Evolutionary conservation across 37 sponge, comb jelly and placozoan species (phyloP), one percentile per base, ranked within the genome.

Genomic region (Dysidea cf. avara): DNA sequence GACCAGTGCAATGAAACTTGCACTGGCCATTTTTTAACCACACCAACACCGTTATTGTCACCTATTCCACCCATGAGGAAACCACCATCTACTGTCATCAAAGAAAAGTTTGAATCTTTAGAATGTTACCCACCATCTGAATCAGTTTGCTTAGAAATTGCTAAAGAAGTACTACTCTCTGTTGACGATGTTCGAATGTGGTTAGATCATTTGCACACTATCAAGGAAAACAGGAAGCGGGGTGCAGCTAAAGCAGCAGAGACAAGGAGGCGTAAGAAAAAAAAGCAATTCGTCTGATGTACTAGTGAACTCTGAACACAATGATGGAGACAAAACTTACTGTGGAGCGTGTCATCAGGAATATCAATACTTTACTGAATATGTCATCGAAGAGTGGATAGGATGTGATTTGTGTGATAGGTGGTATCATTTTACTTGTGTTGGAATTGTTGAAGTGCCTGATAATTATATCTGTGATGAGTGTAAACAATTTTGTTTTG

Each of bases 121-220:
- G 7, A 43, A 12, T 5, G 9, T 12, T 12, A 9, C 5, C 2
- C 3, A 24, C 29, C 74, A 29, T 35, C 74, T 14, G 61, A 20
- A 7, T 3, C 11, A 5, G n/a, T 24, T 24, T 20, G 56, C 38
- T 40, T 40, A 73, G 49, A 21, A n/a, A 26, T 39, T 21, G 80
- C 80, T 33, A 36, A 71, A 36, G 3, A 71, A 71, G 50, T 34
- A 1, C 64, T 71, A 2, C 54, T 83, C 1, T 52, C 70, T 31
- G 38, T 63, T 18, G 39, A 43, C 28, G 76, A 83, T 21, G 64
- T 61, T 22, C 33, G 25, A 17, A 54, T 83, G 17, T 83, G 83
- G 83, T 50, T 83, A 12, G 64, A 75, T 9, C 83, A 83, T 50
- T 34, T 83, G 39, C 13, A 34, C 6, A 75, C 83, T 25, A 55